phyloP scores from a whole-genome alignment of 2,888 invertebrate species.

The Brenthis ino region DNA sequence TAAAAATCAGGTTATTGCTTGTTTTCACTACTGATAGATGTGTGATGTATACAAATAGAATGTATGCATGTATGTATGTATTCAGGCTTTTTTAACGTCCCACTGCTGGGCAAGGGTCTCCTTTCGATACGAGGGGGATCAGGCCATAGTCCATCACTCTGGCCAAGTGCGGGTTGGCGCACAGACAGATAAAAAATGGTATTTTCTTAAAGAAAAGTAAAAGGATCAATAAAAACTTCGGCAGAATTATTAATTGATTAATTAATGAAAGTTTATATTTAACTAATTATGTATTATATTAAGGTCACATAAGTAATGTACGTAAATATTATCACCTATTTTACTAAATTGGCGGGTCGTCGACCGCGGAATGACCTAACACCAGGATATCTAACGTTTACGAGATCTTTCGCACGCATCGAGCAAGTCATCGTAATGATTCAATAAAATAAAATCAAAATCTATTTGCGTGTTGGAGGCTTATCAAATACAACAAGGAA shows the following conservation, averaged over 20 bases:
- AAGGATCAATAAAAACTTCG: neutral
- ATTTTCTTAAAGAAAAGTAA: neutral
- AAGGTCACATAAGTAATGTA: conserved; percentile 23
- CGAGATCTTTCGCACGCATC: conserved; percentile 62
- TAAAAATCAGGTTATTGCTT: no score
- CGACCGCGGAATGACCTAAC: conserved; percentile 54
- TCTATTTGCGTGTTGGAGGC: conserved; percentile 18
- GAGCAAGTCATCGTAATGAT: conserved; percentile 57
- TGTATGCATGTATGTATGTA: no score
- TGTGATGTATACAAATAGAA: no score
- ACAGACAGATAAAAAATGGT: neutral
- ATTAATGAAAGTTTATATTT: no score
- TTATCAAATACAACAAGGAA: conserved; percentile 18
- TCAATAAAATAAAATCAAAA: conserved; percentile 37
- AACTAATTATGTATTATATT: conserved; percentile 1
- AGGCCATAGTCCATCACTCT: no score
- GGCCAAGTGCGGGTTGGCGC: no score
- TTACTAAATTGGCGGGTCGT: conserved; percentile 51
- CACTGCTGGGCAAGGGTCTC: no score
- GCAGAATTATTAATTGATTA: no score
- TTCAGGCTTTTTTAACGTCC: no score
- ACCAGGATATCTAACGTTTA: conserved; percentile 57
- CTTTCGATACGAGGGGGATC: no score
- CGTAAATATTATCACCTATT: conserved; percentile 37
- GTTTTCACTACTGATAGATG: no score